phyloP scores from a whole-genome alignment of 2,113 vertebrate species.

The Xiphophorus hellerii region DNA sequence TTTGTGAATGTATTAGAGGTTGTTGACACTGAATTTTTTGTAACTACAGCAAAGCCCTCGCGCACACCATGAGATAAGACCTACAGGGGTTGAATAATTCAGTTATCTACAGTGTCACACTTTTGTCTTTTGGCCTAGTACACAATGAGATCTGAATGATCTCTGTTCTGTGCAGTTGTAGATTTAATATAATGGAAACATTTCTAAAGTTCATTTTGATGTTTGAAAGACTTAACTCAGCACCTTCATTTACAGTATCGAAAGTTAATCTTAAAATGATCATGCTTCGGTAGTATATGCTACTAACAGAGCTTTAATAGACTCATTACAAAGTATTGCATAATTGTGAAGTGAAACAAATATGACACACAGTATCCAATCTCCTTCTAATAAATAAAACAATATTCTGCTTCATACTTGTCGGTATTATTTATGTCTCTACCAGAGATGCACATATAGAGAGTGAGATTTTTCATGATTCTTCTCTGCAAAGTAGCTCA shows the following conservation, averaged over 20 bases:
- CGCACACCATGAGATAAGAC: constrained; percentile 24
- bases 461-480: too few species aligned
- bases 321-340: too few species aligned
- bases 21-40: constrained; percentile 6
- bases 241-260: not conserved
- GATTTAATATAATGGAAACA: not conserved
- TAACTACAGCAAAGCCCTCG: not conserved
- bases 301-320: not conserved
- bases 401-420: too few species aligned
- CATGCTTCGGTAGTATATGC: not conserved
- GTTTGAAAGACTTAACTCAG: not conserved
- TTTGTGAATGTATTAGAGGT: not conserved
- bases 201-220: not conserved
- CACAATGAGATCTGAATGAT: constrained; percentile 1
- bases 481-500: too few species aligned
- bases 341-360: too few species aligned
- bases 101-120: constrained; percentile 45
- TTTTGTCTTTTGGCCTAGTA: constrained; percentile 27
- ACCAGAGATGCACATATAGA: too few species aligned
- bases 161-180: not conserved
- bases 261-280: not conserved
- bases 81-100: constrained; percentile 50
- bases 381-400: too few species aligned
- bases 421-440: too few species aligned
- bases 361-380: too few species aligned